Percentiles rank a stretch among this genome's conserved stretches.
Evolutionary conservation across 1,140 invertebrate genomes (phyloP).

Genomic region (Anastrepha obliqua): DNA sequence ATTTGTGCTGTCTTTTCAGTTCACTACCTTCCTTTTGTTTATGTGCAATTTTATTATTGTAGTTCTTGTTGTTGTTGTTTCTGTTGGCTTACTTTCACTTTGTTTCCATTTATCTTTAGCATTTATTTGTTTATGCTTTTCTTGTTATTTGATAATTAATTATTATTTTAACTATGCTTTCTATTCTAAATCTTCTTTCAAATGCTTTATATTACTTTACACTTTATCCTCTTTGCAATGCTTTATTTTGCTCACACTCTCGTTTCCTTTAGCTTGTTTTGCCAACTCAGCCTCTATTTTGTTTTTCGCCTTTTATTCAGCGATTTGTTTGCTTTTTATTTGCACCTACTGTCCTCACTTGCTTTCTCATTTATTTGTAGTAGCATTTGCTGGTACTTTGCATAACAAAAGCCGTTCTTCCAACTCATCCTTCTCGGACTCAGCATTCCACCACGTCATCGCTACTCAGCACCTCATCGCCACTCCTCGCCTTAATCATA

Average conservation of each 20-base stretch:
- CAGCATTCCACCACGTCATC: not conserved
- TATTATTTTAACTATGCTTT: conserved; percentile 26
- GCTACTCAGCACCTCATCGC: not conserved
- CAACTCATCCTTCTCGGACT: not conserved
- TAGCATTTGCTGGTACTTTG: not conserved
- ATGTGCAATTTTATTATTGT: not conserved
- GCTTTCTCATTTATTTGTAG: not conserved
- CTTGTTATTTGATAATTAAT: conserved; percentile 50
- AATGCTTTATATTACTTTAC: not conserved
- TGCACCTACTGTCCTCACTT: not conserved
- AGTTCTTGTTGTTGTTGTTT: not conserved
- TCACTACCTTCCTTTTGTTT: not conserved
- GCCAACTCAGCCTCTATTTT: not conserved
- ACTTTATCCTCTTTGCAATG: not conserved
- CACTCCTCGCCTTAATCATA: not conserved
- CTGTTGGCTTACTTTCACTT: conserved; percentile 15
- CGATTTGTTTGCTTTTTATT: not conserved
- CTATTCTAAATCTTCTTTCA: not conserved
- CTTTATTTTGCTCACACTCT: not conserved
- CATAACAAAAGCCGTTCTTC: not conserved
- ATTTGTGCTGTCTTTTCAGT: not conserved
- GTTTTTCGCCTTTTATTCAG: not conserved
- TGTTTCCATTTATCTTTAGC: not conserved
- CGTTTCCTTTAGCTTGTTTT: not conserved
- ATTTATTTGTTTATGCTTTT: conserved; percentile 8